Evolutionary conservation across 2,797 vertebrate genomes (phyloP).

Genomic region (Tinamus major): DNA sequence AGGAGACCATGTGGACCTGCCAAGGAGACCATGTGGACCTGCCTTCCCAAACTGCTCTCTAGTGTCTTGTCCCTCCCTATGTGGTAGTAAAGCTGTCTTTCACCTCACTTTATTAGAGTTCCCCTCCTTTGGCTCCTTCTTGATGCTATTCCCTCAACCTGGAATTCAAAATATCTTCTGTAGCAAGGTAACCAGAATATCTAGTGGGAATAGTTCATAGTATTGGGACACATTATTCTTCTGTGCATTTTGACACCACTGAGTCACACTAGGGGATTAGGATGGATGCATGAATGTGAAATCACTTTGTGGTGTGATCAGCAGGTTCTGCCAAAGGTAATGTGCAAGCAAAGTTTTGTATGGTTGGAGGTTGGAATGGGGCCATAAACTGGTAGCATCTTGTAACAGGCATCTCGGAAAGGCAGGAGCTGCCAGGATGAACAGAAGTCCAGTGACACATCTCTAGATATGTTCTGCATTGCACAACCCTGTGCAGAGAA

Average conservation of each 20-base stretch:
- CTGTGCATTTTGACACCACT: background rate
- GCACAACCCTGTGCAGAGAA: background rate
- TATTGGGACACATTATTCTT: background rate
- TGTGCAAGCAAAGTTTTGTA: background rate
- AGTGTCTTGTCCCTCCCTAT: background rate
- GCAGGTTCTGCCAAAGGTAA: background rate
- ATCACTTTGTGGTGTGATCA: background rate
- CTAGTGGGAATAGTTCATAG: background rate
- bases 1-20: background rate
- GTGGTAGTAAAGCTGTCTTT: background rate
- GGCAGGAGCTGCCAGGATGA: background rate
- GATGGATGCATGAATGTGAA: background rate
- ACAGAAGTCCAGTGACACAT: fast-evolving
- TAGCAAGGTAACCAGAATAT: background rate
- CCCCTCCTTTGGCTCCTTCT: background rate
- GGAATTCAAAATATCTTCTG: fast-evolving
- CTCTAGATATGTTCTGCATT: background rate
- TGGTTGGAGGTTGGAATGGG: background rate
- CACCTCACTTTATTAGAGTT: background rate
- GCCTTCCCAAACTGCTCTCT: background rate
- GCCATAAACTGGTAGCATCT: background rate
- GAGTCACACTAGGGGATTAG: background rate
- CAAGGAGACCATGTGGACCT: background rate
- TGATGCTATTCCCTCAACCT: fast-evolving
- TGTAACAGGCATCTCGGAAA: background rate